These are phyloP conservation scores for Parotocinclus haroldoi DNA, from an alignment of 2,797 vertebrate genomes.

Conservation along the genomic window DNA sequence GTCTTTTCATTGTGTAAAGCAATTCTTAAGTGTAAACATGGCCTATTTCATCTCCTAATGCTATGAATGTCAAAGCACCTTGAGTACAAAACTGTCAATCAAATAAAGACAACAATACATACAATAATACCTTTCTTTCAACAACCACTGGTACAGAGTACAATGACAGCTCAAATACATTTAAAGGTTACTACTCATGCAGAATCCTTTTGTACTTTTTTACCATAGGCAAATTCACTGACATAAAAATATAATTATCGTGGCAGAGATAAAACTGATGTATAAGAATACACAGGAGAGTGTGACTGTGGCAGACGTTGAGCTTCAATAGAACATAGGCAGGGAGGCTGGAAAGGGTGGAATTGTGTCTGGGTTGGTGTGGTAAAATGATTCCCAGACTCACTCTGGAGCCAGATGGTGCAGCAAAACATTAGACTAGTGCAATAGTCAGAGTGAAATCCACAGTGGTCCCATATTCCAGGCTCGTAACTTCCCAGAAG, in stretches of 20 bases:
- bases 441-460: not conserved
- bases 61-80: slow-evolving; percentile 16
- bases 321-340: slow-evolving; percentile 9
- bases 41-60: no score
- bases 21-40: no score
- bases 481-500: not conserved
- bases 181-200: no score
- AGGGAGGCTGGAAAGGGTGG: slow-evolving; percentile 2
- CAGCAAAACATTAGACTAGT: slow-evolving; percentile 2
- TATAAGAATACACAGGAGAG: not conserved
- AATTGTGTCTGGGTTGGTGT: slow-evolving; percentile 1
- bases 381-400: slow-evolving; percentile 24
- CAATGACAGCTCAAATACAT: no score
- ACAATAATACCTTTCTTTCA: no score
- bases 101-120: no score
- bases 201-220: no score
- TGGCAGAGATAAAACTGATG: not conserved
- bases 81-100: slow-evolving; percentile 8
- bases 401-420: slow-evolving; percentile 31
- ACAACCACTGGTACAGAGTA: no score
- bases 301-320: not conserved
- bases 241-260: slow-evolving; percentile 16
- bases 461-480: not conserved
- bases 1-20: not conserved
- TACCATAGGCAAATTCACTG: slow-evolving; percentile 14